Conservation (phyloP, 1,140 invertebrate genomes). For the Phymorhynchus buccinoides region DNA sequence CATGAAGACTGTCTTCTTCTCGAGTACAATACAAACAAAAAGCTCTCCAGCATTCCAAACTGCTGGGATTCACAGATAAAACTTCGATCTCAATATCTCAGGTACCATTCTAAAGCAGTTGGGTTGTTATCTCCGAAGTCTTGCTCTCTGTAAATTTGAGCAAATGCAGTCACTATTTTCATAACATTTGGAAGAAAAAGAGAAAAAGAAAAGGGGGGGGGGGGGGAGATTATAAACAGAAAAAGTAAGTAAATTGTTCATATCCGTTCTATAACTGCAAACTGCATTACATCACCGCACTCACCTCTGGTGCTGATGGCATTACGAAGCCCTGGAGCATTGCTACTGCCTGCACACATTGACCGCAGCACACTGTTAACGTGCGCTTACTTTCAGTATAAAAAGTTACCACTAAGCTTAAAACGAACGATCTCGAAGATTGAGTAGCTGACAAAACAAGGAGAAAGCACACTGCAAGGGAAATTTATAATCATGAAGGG, state of each 20-base stretch:
- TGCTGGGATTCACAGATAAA: too few species aligned
- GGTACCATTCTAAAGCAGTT: neutral
- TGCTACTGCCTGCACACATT: neutral
- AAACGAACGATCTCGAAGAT: too few species aligned
- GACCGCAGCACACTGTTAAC: neutral
- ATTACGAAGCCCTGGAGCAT: neutral
- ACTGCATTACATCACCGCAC: neutral
- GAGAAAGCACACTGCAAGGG: neutral
- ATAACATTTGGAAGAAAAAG: neutral
- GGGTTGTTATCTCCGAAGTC: neutral
- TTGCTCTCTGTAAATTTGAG: neutral
- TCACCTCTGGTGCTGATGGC: neutral
- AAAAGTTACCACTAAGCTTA: too few species aligned
- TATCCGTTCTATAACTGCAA: neutral
- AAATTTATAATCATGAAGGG: neutral
- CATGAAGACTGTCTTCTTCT: too few species aligned
- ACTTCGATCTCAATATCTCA: too few species aligned
- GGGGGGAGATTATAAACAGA: neutral
- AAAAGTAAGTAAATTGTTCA: neutral
- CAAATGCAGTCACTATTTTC: neutral
- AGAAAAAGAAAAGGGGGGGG: neutral
- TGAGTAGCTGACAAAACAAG: too few species aligned
- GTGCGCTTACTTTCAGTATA: too few species aligned
- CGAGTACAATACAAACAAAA: too few species aligned
- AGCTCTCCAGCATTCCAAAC: neutral